Base-by-base conservation (phyloP, 2,888 invertebrate genomes). In the Synanthedon formicaeformis region DNA sequence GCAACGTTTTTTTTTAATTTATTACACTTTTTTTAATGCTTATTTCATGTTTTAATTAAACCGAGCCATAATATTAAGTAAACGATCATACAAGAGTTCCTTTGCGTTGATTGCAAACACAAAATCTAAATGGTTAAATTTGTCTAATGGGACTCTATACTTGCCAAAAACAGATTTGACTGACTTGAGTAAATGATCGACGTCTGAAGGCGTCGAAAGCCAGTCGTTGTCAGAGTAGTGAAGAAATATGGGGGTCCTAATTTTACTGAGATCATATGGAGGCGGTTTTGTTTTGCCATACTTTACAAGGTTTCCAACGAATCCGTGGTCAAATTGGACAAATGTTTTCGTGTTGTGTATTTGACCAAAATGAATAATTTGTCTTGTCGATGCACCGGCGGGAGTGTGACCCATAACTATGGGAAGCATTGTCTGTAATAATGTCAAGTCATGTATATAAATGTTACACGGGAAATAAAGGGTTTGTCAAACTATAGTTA, bases 51-150 rank as follows among this genome's bases (percentile, higher is more conserved):
- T 23, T 23, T 16, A 51, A 50, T 69, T 66, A 59, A 82, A 88
- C 53, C 70, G 71, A 11, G 61, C 60, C 82, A 89, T 84, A 50
- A 89, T 81, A 45, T 79, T 82, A 5, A 89, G 51, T 62, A 86
- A 60, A 57, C 88, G 70, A 60, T 89, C 65, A 62, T 93, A 92
- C 0, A 93, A 75, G 48, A 92, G 72, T 51, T 74, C 80, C 18
- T 90, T 87, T 0, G 89, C 91, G 63, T 90, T 83, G 51, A 81
- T 89, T 3, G 88, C 89, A 62, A 89, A 90, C 3, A 91, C 76
- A 59, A 90, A 89, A 64, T 91, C 91, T 50, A 91, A 65, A 63
- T 91, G 91, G 60, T 88, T 89, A 63, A 89, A 89, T 53, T 82
- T 73, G 3, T 73, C 59, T 51, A 86, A 59, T 0, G 84, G 78